These are phyloP conservation scores for Tipula lateralis DNA, from an alignment of 2,888 invertebrate species.

Conservation along the genomic window DNA sequence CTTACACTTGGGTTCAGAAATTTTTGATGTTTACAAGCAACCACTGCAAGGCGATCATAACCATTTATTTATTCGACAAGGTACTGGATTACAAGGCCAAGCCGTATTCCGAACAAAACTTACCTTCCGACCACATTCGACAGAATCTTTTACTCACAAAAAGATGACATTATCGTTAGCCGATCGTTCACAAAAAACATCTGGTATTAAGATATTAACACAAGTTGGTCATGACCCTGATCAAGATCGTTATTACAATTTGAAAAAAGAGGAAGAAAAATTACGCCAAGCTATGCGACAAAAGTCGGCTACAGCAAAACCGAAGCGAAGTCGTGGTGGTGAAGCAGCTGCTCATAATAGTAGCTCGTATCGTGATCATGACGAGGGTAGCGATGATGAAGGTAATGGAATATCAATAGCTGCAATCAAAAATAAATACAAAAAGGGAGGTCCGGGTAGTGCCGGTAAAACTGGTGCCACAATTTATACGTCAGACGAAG, in stretches of 20 bases:
- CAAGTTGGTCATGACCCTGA: constrained; percentile 80
- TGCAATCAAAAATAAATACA: constrained; percentile 93
- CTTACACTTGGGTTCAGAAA: constrained; percentile 92
- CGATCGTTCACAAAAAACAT: constrained; percentile 87
- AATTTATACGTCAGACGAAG: constrained; percentile 79
- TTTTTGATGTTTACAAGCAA: constrained; percentile 96
- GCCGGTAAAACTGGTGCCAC: constrained; percentile 51
- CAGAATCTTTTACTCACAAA: constrained; percentile 96
- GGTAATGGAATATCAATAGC: constrained; percentile 79
- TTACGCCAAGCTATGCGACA: constrained; percentile 78
- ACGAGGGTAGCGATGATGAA: constrained; percentile 90
- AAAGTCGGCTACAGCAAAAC: constrained; percentile 52
- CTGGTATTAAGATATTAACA: constrained; percentile 92
- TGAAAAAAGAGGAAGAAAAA: constrained; percentile 97
- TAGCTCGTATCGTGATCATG: constrained; percentile 55
- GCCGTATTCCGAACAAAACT: constrained; percentile 95
- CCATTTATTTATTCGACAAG: constrained; percentile 95
- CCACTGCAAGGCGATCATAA: constrained; percentile 94
- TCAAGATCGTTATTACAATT: constrained; percentile 80
- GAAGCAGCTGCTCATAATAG: constrained; percentile 45
- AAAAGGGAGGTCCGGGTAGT: constrained; percentile 52
- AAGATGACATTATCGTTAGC: constrained; percentile 98
- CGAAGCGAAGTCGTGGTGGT: constrained; percentile 49
- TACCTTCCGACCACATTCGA: constrained; percentile 96
- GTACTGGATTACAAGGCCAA: constrained; percentile 95